Percentiles rank a stretch among this genome's conserved stretches.
These are phyloP conservation scores for Oligia fasciuncula DNA, from an alignment of 2,888 invertebrate species.

Conservation along the genomic window DNA sequence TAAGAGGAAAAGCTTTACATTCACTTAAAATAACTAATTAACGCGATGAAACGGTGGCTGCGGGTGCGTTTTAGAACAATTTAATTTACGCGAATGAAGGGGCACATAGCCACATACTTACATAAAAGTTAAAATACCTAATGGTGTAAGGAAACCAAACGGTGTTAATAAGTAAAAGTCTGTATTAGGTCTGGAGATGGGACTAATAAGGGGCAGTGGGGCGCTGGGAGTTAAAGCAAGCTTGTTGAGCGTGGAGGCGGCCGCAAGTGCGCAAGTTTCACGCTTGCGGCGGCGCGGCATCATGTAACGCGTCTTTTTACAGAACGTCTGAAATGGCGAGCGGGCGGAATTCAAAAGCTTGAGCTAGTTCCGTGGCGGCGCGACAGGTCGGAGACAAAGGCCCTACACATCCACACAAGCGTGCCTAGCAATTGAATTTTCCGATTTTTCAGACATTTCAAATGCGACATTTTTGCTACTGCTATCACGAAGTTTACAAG, in stretches of 20 bases:
- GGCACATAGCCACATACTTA: conserved; percentile 29
- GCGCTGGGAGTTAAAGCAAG: conserved; percentile 67
- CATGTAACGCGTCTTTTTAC: conserved; percentile 76
- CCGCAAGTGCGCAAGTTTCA: conserved; percentile 75
- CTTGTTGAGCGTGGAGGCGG: conserved; percentile 67
- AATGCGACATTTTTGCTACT: conserved; percentile 22
- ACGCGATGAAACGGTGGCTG: conserved; percentile 66
- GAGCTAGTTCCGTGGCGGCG: conserved; percentile 73
- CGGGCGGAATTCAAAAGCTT: conserved; percentile 76
- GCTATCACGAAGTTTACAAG: conserved; percentile 1
- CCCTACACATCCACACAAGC: conserved; percentile 62
- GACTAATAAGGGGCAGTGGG: conserved; percentile 67
- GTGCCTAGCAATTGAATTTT: conserved; percentile 51
- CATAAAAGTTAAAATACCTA: conserved; percentile 38
- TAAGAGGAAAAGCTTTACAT: conserved; percentile 61
- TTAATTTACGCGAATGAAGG: conserved; percentile 56
- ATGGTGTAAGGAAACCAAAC: conserved; percentile 45
- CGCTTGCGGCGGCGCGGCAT: conserved; percentile 66
- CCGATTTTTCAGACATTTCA: conserved; percentile 36
- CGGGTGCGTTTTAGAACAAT: conserved; percentile 58
- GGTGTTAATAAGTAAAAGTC: conserved; percentile 48
- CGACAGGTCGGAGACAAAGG: conserved; percentile 72
- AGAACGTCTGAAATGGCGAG: conserved; percentile 72
- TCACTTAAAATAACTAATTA: conserved; percentile 69
- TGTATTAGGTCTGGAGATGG: conserved; percentile 66